These are phyloP conservation scores for Motacilla alba DNA, from an alignment of 2,113 vertebrate species.

Conservation along the genomic window DNA sequence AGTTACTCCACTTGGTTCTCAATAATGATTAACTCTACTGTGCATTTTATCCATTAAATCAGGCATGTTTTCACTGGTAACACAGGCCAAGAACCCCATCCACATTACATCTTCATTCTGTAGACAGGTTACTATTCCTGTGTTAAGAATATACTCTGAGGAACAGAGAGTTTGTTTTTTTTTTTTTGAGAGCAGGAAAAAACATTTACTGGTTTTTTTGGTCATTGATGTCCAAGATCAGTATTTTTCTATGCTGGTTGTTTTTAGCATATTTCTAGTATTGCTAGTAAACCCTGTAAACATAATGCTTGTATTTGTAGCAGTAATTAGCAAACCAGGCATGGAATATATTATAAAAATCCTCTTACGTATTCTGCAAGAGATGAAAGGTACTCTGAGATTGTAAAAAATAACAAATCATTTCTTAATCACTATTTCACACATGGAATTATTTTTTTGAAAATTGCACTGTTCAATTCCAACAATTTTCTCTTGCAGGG, in stretches of 20 bases:
- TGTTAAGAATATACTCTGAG: background rate
- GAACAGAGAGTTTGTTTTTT: background rate
- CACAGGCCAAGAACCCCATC: background rate
- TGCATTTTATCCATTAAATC: background rate
- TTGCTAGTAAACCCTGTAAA: background rate
- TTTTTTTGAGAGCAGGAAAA: background rate
- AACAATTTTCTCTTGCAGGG: background rate
- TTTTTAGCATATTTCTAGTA: background rate
- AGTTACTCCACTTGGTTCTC: background rate
- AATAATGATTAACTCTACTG: background rate
- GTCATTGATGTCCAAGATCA: background rate
- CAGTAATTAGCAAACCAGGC: background rate
- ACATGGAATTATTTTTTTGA: background rate
- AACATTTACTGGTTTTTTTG: background rate
- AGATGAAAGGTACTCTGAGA: conserved; percentile 4
- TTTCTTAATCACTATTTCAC: background rate
- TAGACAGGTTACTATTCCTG: background rate
- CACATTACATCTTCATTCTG: background rate
- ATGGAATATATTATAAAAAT: background rate
- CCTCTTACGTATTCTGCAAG: background rate
- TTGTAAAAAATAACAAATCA: conserved; percentile 27
- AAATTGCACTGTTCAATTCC: background rate
- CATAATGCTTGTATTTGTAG: background rate
- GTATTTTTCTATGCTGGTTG: background rate
- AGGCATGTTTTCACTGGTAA: background rate